Evolutionary conservation across 2,888 invertebrate species (phyloP).

Genomic region (Rugalucina vietnamica): DNA sequence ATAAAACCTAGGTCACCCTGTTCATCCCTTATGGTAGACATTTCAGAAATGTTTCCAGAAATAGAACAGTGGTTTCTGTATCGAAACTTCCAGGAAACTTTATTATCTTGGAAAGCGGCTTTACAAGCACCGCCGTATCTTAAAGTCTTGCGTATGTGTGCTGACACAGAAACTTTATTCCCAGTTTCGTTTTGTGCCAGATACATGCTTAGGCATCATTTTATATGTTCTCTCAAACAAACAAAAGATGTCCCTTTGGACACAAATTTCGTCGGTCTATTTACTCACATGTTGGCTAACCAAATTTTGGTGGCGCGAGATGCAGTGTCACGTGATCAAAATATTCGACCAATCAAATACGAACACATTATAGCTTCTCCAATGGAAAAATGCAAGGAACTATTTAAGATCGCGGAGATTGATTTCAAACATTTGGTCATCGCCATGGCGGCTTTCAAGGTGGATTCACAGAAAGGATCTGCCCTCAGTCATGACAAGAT

Average conservation of each 20-base stretch:
- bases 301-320: not conserved
- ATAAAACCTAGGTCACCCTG: too few relatives aligned
- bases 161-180: too few relatives aligned
- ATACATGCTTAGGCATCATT: too few relatives aligned
- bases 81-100: too few relatives aligned
- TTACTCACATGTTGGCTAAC: not conserved
- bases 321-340: not conserved
- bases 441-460: not conserved
- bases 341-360: not conserved
- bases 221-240: not conserved
- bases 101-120: too few relatives aligned
- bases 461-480: not conserved
- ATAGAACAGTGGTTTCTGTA: too few relatives aligned
- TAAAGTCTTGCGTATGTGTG: too few relatives aligned
- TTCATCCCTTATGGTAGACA: too few relatives aligned
- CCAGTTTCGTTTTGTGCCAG: too few relatives aligned
- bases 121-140: too few relatives aligned
- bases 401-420: not conserved
- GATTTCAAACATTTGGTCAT: not conserved
- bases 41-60: too few relatives aligned
- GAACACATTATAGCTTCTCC: not conserved
- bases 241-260: not conserved
- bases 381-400: not conserved
- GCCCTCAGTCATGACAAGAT: not conserved
- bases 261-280: not conserved